Percentiles rank a stretch among this genome's conserved stretches.
Conservation (phyloP, 1,140 invertebrate species). For the Octopus bimaculoides region DNA sequence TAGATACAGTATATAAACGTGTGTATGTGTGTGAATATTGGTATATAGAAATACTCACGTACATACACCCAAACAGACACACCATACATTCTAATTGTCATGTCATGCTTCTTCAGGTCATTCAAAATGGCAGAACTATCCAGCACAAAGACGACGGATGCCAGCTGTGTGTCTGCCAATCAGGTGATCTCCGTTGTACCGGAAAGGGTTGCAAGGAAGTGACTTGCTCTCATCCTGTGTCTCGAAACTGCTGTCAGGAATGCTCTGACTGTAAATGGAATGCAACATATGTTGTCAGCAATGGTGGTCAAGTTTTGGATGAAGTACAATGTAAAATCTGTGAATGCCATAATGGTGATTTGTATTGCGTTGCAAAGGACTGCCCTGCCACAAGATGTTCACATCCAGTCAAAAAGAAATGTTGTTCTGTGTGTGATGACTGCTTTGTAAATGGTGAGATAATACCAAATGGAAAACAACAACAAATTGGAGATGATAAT, state of each 20-base stretch:
- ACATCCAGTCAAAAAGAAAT: constrained; percentile 30
- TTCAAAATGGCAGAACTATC: constrained; percentile 11
- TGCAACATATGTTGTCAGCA: not conserved
- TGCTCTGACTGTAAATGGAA: constrained; percentile 33
- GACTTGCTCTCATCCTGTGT: constrained; percentile 25
- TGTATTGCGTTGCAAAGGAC: constrained; percentile 20
- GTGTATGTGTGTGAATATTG: too few relatives aligned
- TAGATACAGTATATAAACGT: too few relatives aligned
- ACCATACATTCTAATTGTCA: too few relatives aligned
- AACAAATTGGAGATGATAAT: constrained; percentile 23
- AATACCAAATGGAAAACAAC: constrained; percentile 29
- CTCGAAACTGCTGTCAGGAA: constrained; percentile 24
- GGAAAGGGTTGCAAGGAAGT: constrained; percentile 17
- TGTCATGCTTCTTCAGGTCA: not conserved
- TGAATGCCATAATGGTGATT: constrained; percentile 27
- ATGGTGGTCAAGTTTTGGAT: constrained; percentile 24
- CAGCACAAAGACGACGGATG: constrained; percentile 17
- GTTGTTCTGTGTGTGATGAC: constrained; percentile 39
- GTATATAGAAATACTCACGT: too few relatives aligned
- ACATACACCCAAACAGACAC: too few relatives aligned
- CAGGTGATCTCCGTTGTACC: constrained; percentile 24
- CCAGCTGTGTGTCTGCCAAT: constrained; percentile 19
- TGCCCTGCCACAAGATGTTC: constrained; percentile 30
- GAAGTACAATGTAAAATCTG: constrained; percentile 29
- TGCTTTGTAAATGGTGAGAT: constrained; percentile 34